A percentile compares a stretch with the other conserved stretches of the same genome.
phyloP scores from a whole-genome alignment of 2,797 vertebrate species.

The Thaleichthys pacificus region DNA sequence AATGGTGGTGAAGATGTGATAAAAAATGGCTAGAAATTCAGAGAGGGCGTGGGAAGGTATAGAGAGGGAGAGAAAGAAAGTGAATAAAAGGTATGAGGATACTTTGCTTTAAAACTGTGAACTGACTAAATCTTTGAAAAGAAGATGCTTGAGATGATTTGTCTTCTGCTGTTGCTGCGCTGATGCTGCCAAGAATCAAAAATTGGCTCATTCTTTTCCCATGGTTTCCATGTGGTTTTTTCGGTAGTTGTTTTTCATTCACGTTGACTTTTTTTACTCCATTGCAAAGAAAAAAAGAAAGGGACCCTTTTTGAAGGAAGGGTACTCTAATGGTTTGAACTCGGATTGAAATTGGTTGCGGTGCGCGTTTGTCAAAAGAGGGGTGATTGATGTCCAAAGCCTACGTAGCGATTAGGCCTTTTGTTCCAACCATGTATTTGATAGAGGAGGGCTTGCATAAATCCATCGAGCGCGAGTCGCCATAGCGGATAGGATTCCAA shows the following conservation, averaged over 20 bases:
- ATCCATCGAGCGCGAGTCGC: no score
- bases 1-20: conserved; percentile 16
- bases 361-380: conserved; percentile 3
- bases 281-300: no score
- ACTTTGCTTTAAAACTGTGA: no score
- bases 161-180: no score
- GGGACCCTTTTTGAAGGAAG: conserved; percentile 17
- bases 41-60: conserved; percentile 55
- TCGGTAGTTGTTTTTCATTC: conserved; percentile 10
- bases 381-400: conserved; percentile 10
- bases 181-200: conserved; percentile 9
- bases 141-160: no score
- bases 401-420: background rate
- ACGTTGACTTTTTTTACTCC: no score
- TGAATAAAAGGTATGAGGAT: conserved; percentile 34
- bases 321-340: background rate
- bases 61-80: conserved; percentile 33
- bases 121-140: conserved; percentile 40
- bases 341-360: background rate
- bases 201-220: no score
- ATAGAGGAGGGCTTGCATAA: no score
- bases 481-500: no score
- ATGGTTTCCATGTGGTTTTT: conserved; percentile 13
- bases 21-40: conserved; percentile 30
- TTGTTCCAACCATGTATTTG: background rate